Base-by-base conservation (phyloP, 1,140 invertebrate genomes). In the Drosophila sulfurigaster region DNA sequence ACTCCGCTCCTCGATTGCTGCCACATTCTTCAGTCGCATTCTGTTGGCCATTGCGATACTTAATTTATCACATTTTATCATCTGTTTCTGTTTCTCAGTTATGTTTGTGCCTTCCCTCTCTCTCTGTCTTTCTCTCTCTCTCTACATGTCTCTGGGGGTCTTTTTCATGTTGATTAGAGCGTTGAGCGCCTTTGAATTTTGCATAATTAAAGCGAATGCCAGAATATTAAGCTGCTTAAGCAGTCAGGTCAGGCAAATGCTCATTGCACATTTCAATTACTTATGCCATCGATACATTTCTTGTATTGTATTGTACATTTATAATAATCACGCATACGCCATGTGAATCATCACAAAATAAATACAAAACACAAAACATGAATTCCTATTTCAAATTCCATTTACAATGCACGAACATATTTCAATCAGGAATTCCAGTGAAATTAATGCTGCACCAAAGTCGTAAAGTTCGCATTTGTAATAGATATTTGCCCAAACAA, bases 61-160 rank as follows among this genome's bases (percentile, higher is more conserved):
- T 75, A 48, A 74, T 74, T 63, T 63, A 6, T 20, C 59, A 67
- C 66, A 70, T 43, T 69, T 63, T 38, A 63, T 35, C 56, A 74
- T 68, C 56, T 74, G 65, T 68, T 11, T 68, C 56, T 74, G 65
- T 68, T 11, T 60, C 58, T 48, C 41, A 35, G 16, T 49, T 35
- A 16, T 60, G 51, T 11, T 69, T 4, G 6, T 13, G 15, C 48
- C 5, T 30, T 25, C 15, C 4, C 16, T 15, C n/a, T 25, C 11
- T 41, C 10, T n/a, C 32, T 28, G 16, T 32, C 15, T 5, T 5
- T 28, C 5, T 25, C 2, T 16, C 28, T 2, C 6, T 54, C 8
- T 8, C 4, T 35, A 7, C 30, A 3, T 49, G 8, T 51, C 20
- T 8, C 30, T 32, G 7, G 30, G 48, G 43, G 54, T 46, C 63